Percentiles rank a stretch among this genome's conserved stretches.
Conservation (phyloP, 2,888 invertebrate genomes). For the Teleiodes luculella region DNA sequence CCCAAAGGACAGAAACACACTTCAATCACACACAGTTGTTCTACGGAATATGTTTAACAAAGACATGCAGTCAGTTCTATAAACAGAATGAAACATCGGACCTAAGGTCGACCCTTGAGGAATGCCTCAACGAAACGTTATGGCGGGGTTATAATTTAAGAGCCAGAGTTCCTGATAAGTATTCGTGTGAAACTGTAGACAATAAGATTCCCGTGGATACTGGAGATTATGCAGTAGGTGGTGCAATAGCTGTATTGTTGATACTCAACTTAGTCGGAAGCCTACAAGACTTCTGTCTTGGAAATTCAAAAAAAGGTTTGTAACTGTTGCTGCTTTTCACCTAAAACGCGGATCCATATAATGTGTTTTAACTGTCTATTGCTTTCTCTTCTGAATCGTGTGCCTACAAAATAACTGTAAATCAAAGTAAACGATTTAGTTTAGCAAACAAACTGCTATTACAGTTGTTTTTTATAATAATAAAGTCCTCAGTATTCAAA, state of each 20-base stretch:
- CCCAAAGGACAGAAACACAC: neutral
- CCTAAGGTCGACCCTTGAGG: conserved; percentile 43
- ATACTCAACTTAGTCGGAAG: conserved; percentile 52
- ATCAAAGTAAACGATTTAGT: too few relatives aligned
- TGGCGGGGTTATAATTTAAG: conserved; percentile 49
- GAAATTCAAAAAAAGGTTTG: neutral
- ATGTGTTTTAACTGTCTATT: too few relatives aligned
- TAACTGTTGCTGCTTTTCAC: too few relatives aligned
- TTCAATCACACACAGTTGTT: conserved; percentile 3
- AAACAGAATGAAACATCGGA: conserved; percentile 29
- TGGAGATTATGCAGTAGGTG: conserved; percentile 46
- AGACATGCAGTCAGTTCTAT: neutral
- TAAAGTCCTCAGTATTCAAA: too few relatives aligned
- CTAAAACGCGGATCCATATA: too few relatives aligned
- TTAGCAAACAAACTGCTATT: too few relatives aligned
- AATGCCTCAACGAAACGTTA: conserved; percentile 54
- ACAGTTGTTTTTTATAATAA: too few relatives aligned
- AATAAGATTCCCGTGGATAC: conserved; percentile 31
- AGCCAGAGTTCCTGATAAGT: conserved; percentile 42
- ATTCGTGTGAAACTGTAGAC: neutral
- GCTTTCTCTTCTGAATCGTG: too few relatives aligned
- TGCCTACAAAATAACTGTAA: too few relatives aligned
- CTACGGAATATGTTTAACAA: conserved; percentile 1
- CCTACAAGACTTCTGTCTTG: conserved; percentile 36
- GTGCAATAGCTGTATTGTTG: conserved; percentile 46